These are phyloP conservation scores for Hystrix brachyura DNA, from an alignment of 2,113 vertebrate genomes.

Conservation along the genomic window DNA sequence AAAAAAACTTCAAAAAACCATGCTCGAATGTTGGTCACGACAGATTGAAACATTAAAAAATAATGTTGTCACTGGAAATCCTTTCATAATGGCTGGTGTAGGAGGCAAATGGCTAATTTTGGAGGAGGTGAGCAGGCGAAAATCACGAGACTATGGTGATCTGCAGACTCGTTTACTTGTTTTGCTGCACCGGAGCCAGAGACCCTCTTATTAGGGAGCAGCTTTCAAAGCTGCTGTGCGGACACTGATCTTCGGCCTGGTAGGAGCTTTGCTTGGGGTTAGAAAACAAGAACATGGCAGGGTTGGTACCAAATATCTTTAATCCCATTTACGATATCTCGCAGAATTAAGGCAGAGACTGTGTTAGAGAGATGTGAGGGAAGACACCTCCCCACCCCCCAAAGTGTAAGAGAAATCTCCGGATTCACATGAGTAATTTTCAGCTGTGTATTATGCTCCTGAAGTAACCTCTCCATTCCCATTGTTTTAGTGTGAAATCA, in stretches of 20 bases:
- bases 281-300: conserved; percentile 73
- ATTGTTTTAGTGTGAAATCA: conserved; percentile 94
- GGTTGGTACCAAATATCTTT: conserved; percentile 79
- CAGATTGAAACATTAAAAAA: neutral
- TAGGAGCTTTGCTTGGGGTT: conserved; percentile 73
- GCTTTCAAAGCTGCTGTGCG: conserved; percentile 69
- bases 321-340: conserved; percentile 71
- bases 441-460: conserved; percentile 88
- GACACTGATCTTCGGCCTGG: conserved; percentile 72
- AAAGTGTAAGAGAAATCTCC: conserved; percentile 83
- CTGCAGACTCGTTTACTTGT: conserved; percentile 66
- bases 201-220: conserved; percentile 69
- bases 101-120: conserved; percentile 20
- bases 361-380: neutral
- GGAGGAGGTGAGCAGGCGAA: neutral
- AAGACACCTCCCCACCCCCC: neutral
- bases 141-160: neutral
- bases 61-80: neutral
- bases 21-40: neutral
- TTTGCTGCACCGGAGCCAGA: conserved; percentile 66
- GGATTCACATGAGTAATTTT: conserved; percentile 89
- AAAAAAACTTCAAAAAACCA: neutral
- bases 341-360: conserved; percentile 65
- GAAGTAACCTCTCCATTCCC: conserved; percentile 91
- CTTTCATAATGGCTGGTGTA: neutral